phyloP scores from a whole-genome alignment of 2,797 vertebrate genomes.

The Dendrocincla fuliginosa region DNA sequence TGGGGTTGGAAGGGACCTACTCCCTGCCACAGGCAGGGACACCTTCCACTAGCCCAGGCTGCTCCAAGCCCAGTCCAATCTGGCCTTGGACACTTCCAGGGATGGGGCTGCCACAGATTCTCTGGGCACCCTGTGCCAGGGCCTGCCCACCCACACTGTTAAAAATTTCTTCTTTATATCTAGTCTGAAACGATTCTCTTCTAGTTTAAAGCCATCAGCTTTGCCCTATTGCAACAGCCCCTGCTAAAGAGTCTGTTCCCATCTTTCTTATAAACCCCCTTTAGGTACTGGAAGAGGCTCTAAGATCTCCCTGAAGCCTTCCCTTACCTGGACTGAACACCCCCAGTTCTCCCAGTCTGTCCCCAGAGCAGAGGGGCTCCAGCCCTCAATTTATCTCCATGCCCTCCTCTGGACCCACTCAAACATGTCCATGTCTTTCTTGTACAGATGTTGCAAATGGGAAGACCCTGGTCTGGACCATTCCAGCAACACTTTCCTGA shows the following conservation, averaged over 20 bases:
- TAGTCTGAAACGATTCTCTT: too few species aligned
- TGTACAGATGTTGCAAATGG: background rate
- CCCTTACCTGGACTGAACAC: rapidly evolving
- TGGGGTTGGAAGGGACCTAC: background rate
- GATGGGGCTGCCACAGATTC: background rate
- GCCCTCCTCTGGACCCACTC: background rate
- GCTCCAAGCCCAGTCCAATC: rapidly evolving
- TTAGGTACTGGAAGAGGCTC: rapidly evolving
- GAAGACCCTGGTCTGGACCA: background rate
- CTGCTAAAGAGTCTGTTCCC: too few species aligned
- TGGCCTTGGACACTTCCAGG: background rate
- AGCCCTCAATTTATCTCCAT: background rate
- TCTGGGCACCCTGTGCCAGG: background rate
- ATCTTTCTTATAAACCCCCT: background rate
- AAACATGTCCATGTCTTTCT: background rate
- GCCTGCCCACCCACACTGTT: background rate
- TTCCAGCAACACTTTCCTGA: background rate
- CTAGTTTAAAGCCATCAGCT: too few species aligned
- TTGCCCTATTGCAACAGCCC: too few species aligned
- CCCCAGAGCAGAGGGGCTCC: background rate
- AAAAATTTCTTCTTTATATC: background rate
- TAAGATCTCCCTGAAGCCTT: background rate
- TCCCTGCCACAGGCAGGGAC: background rate
- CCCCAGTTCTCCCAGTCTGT: background rate
- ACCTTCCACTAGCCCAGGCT: background rate